phyloP scores from a whole-genome alignment of 2,888 invertebrate genomes.

The Cantharis rustica region DNA sequence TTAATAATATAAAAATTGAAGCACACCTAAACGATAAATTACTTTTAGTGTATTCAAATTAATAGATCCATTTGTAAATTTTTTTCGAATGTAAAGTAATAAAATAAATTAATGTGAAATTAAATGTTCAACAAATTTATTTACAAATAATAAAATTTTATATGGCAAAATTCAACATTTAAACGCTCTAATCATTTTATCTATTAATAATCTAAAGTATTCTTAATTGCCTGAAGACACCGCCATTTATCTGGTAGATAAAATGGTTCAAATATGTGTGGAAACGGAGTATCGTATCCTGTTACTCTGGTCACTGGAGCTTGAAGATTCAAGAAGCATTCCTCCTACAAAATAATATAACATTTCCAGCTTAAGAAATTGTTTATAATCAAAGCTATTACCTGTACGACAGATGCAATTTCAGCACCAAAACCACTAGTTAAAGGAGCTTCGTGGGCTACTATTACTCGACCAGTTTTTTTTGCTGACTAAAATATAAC shows the following conservation, averaged over 20 bases:
- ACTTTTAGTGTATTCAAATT: not conserved
- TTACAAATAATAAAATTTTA: not conserved
- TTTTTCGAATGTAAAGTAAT: not conserved
- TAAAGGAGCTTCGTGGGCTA: slow-evolving; percentile 96
- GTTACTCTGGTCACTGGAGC: slow-evolving; percentile 89
- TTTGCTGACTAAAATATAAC: slow-evolving; percentile 79
- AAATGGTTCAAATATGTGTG: slow-evolving; percentile 94
- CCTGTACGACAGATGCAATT: slow-evolving; percentile 91
- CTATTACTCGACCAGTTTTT: slow-evolving; percentile 90
- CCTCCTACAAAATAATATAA: slow-evolving; percentile 65
- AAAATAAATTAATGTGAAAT: not conserved
- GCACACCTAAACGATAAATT: not conserved
- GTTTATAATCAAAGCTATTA: slow-evolving; percentile 47
- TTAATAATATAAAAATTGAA: not conserved
- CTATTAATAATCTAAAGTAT: slow-evolving; percentile 72
- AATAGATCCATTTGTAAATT: not conserved
- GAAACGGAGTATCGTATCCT: slow-evolving; percentile 98
- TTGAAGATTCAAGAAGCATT: slow-evolving; percentile 94
- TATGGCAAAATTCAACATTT: not conserved
- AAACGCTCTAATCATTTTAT: not conserved
- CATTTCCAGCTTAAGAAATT: not conserved
- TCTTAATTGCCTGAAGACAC: slow-evolving; percentile 81
- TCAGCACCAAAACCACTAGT: slow-evolving; percentile 97
- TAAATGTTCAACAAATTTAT: not conserved
- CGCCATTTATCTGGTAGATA: slow-evolving; percentile 95